Evolutionary conservation across 2,797 vertebrate species (phyloP).

Genomic region (Xyrichtys novacula): DNA sequence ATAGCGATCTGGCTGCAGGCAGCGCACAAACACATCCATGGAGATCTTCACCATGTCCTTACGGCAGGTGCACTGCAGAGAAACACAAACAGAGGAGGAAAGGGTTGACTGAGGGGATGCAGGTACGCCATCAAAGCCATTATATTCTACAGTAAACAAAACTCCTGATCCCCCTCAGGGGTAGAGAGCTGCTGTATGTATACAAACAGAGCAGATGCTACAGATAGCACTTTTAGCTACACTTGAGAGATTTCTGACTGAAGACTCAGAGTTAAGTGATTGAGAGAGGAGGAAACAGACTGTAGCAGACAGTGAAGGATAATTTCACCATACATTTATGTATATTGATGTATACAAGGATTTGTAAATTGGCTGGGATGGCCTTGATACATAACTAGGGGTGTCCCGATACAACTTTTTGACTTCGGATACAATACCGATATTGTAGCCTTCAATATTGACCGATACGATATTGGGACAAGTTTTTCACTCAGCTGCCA

Average conservation of each 20-base stretch:
- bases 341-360: no score
- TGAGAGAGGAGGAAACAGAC: conserved; percentile 1
- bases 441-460: no score
- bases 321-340: no score
- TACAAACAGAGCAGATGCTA: conserved; percentile 6
- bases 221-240: conserved; percentile 3
- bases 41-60: conserved; percentile 99
- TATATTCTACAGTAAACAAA: neutral
- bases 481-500: no score
- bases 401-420: no score
- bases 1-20: conserved; percentile 95
- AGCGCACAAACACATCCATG: conserved; percentile 97
- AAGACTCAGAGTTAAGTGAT: conserved; percentile 20
- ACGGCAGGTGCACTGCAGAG: conserved; percentile 88
- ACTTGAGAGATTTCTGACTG: conserved; percentile 7
- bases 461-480: no score
- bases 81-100: neutral
- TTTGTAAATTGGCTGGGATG: no score
- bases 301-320: neutral
- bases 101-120: neutral
- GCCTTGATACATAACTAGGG: no score
- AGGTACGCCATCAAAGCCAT: neutral
- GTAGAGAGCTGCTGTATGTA: neutral
- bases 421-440: no score
- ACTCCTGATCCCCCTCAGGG: neutral